Conservation (phyloP, 2,888 invertebrate genomes). For the Phyto melanocephala region DNA sequence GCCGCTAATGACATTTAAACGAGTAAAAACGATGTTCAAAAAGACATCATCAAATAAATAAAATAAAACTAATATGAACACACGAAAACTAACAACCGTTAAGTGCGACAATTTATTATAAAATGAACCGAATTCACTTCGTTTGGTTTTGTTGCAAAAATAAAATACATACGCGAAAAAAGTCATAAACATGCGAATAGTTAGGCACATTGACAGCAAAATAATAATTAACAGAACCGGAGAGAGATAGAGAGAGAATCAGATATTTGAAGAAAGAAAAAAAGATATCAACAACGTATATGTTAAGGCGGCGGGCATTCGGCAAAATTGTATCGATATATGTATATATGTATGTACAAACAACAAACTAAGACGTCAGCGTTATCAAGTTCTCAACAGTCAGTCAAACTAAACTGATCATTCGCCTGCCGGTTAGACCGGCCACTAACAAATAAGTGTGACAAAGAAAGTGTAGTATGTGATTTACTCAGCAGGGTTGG, state of each 20-base stretch:
- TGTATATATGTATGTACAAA: too few species aligned
- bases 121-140: slow-evolving; percentile 56
- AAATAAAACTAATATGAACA: slow-evolving; percentile 28
- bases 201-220: not conserved
- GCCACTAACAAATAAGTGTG: not conserved
- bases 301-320: not conserved
- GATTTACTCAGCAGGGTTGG: slow-evolving; percentile 9
- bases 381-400: not conserved
- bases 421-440: not conserved
- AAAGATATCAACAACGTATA: slow-evolving; percentile 22
- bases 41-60: not conserved
- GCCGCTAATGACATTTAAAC: not conserved
- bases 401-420: not conserved
- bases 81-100: slow-evolving; percentile 58
- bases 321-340: not conserved
- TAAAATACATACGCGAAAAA: slow-evolving; percentile 29
- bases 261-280: not conserved
- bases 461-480: slow-evolving; percentile 21
- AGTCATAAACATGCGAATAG: slow-evolving; percentile 34
- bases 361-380: slow-evolving; percentile 13
- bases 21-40: not conserved
- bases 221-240: not conserved
- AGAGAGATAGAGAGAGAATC: not conserved
- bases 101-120: slow-evolving; percentile 61
- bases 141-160: slow-evolving; percentile 39